A percentile compares a stretch with the other conserved stretches of the same genome.
phyloP scores from a whole-genome alignment of 2,797 vertebrate species.

The Poecile montanus region DNA sequence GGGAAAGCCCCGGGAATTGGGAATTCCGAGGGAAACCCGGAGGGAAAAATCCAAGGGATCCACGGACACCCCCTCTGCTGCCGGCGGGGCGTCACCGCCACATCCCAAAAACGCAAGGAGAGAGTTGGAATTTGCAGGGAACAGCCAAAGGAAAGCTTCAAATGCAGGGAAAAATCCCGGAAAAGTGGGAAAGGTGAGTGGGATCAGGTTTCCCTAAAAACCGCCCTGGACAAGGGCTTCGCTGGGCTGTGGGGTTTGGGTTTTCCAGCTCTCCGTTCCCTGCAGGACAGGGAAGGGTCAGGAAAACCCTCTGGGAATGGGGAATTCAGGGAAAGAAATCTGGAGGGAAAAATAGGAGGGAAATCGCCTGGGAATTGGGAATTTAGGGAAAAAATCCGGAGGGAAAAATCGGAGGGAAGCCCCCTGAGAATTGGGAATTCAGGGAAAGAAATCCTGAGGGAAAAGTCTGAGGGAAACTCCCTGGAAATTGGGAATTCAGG shows the following conservation, averaged over 20 bases:
- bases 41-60: background rate
- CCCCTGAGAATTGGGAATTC: background rate
- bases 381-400: background rate
- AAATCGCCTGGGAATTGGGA: accelerated
- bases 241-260: background rate
- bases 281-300: background rate
- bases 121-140: background rate
- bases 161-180: background rate
- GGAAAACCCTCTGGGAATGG: background rate
- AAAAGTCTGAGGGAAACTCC: too few relatives aligned
- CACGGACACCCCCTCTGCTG: background rate
- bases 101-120: background rate
- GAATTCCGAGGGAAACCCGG: background rate
- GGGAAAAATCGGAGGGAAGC: background rate
- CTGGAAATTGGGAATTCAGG: background rate
- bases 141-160: background rate
- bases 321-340: background rate
- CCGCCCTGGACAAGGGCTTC: too few relatives aligned
- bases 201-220: background rate
- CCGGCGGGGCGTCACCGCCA: background rate
- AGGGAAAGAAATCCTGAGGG: background rate
- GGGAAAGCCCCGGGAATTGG: background rate
- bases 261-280: background rate
- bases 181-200: background rate
- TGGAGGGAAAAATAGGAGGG: background rate